Base-by-base conservation (phyloP, 2,888 invertebrate species). In the Trichopria drosophilae region DNA sequence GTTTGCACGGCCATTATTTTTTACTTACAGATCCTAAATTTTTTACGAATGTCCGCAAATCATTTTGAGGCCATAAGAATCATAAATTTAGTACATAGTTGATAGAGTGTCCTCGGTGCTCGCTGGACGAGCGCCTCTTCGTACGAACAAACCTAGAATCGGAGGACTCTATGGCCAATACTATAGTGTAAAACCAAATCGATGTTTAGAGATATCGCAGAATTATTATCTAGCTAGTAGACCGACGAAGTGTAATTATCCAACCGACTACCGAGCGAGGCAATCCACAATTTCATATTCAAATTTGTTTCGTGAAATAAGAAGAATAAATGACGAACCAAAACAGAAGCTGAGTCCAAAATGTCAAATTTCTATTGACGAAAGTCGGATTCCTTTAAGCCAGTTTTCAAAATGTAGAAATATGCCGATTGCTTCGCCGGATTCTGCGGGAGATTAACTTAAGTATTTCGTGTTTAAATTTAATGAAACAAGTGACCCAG, bases 81-180 rank as follows among this genome's bases (percentile, higher is more conserved):
- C 47, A 44, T 56, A 39, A 22, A 53, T 43, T 15, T 51, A 54
- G 35, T 12, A 20, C 22, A 24, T 47, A 22, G 51, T 26, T 46
- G 58, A 55, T 56, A 57, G 55, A 57, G 45, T 58, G 58, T 56
- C 55, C 46, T 37, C 32, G 32, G 47, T 45, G 60, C 70, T 73
- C 63, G 73, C 73, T 72, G 73, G 72, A 48, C 73, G 72, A 73
- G 71, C 51, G 22, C 51, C 6, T 50, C 32, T 26, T 39, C 43
- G 41, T 31, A 51, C 44, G 22, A 58, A 48, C 34, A 53, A 53
- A 52, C 52, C 53, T 29, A 32, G 19, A 10, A 41, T 39, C 43
- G 50, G 24, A 44, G 26, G 32, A 54, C 26, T 51, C 53, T 39
- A 48, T 53, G 50, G 57, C 60, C 53, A 60, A 58, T 58, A 57